Base-by-base conservation (phyloP, 53 echinoderm and acorn worm species). In the Zoroaster sp. region DNA sequence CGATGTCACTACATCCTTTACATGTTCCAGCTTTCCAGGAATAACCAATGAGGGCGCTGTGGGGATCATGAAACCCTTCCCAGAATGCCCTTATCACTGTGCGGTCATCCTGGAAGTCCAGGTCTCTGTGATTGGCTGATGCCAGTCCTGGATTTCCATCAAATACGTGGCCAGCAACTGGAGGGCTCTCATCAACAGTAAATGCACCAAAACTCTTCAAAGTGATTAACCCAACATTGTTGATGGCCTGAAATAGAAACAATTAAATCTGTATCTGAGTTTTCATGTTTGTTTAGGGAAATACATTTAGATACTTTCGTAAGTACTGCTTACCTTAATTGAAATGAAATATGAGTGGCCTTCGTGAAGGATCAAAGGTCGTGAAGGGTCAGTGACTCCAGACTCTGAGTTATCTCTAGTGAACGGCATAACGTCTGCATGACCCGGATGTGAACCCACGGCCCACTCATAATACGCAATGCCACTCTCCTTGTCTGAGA, bases 11-110 rank as follows among this genome's bases (percentile, higher is more conserved):
- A 38, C 92, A 92, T 0, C 88, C 88, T 25, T n/a, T 14, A 73
- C 92, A 92, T 4, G 39, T 54, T 13, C 92, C 92, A 36, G 80
- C 41, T 33, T 31, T 70, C 79, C 82, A 88, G 0, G 52, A n/a
- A 81, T 91, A 83, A 2, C 63, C 82, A 40, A 89, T 10, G 25
- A 89, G 35, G 63, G 66, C 37, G 49, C 75, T 65, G 39, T 79
- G 79, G 0, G 88, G 88, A 66, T 92, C 92, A 49, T 80, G 37
- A 72, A 92, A 92, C 10, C 88, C 88, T 80, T 80, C 81, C 92
- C 92, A 92, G 35, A 34, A 63, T 20, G 88, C 92, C 51, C 53
- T 33, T 4, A 92, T 12, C 30, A 14, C 66, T 3, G 40, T 40
- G 3, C 49, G 66, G 37, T 92, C 88, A 15, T 63, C 55, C 65